A percentile compares a stretch with the other conserved stretches of the same genome.
These are phyloP conservation scores for Conus canariensis DNA, from an alignment of 2,888 invertebrate species.

Conservation along the genomic window DNA sequence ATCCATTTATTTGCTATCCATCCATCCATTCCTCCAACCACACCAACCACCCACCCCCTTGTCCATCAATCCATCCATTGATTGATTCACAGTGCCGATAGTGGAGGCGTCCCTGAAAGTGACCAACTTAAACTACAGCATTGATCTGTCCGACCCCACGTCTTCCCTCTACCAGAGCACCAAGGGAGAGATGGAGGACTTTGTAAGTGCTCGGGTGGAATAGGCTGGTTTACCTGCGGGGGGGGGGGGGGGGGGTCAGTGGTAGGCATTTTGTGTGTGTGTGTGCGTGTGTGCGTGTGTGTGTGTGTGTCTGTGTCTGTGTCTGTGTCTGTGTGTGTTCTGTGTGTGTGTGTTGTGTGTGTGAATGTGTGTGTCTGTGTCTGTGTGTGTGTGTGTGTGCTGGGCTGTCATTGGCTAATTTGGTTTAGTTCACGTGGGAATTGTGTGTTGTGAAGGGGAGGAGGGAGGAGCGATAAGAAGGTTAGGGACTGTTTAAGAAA, in stretches of 20 bases:
- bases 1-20: neutral
- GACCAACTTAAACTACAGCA: neutral
- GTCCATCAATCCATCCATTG: neutral
- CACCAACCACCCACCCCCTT: neutral
- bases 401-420: no score
- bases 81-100: neutral
- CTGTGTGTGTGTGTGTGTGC: neutral
- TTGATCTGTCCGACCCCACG: neutral
- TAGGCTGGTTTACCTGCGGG: no score
- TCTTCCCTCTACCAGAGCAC: neutral
- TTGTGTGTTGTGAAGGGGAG: neutral
- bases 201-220: neutral
- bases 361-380: neutral
- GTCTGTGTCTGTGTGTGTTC: slow-evolving; percentile 3
- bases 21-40: neutral
- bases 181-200: neutral
- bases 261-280: no score
- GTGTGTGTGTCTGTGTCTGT: slow-evolving; percentile 3
- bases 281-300: neutral
- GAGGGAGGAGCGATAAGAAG: neutral
- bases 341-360: neutral
- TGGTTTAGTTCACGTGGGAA: no score
- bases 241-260: no score
- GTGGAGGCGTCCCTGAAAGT: neutral
- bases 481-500: neutral